A percentile compares a stretch with the other conserved stretches of the same genome.
phyloP scores from a whole-genome alignment of 2,888 invertebrate genomes.

The Carterocephalus palaemon region DNA sequence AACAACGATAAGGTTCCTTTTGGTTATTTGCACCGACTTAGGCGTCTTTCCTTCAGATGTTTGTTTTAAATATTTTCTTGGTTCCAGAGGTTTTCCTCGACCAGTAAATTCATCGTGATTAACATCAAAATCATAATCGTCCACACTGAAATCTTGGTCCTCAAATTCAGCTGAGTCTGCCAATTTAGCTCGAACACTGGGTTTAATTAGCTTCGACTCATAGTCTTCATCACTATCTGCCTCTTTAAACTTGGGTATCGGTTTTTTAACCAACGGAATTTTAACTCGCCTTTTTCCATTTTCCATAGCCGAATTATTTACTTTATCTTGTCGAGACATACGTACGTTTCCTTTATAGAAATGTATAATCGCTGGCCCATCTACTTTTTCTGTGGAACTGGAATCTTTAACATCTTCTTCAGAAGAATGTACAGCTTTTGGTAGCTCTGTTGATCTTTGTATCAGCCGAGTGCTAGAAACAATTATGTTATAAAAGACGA shows the following conservation, averaged over 20 bases:
- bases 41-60: conserved; percentile 21
- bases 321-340: conserved; percentile 7
- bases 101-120: conserved; percentile 62
- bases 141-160: conserved; percentile 65
- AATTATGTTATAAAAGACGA: conserved; percentile 11
- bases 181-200: conserved; percentile 36
- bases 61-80: conserved; percentile 34
- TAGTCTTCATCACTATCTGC: conserved; percentile 56
- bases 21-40: conserved; percentile 7
- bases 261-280: conserved; percentile 49
- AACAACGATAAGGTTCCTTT: background rate
- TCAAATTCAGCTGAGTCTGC: conserved; percentile 57
- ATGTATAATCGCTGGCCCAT: conserved; percentile 17
- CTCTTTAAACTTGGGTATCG: conserved; percentile 59
- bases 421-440: conserved; percentile 1
- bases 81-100: conserved; percentile 56
- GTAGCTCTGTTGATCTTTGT: conserved; percentile 14
- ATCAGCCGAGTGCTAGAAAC: conserved; percentile 14
- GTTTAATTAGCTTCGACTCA: conserved; percentile 39
- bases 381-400: conserved; percentile 6
- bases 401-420: conserved; percentile 13
- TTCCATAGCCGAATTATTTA: conserved; percentile 1
- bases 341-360: conserved; percentile 23
- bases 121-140: conserved; percentile 66
- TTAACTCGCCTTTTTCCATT: conserved; percentile 17